Evolutionary conservation across 2,888 invertebrate species (phyloP), one percentile per base, ranked within the genome.

Genomic region (Entomobrya proxima): DNA sequence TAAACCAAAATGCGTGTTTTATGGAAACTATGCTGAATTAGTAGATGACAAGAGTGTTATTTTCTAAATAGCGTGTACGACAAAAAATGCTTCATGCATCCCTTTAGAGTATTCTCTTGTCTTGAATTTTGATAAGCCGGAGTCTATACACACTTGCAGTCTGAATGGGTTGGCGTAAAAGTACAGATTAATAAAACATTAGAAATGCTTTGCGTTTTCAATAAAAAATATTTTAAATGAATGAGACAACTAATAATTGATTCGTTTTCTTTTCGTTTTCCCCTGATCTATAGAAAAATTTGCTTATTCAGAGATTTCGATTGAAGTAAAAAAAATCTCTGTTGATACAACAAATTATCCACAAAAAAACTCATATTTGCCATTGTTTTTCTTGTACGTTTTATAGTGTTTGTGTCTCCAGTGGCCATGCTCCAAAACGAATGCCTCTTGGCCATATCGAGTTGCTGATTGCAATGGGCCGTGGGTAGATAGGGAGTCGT

Each of bases 1-100:
- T 37, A 44, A 55, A 32, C 37, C 37, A 76, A 37, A 74, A 55
- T 47, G 47, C 50, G 50, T 74, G 74, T 74, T 74, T 74, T 74
- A 47, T 50, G 50, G 32, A 74, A 74, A 74, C 2, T 30, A 30
- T n/a, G 47, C 50, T 74, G 50, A 50, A 50, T 74, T 74, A 74
- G 30, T 69, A 24, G 67, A 69, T 69, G 67, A 30, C 27, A 47
- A 44, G 15, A 72, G 72, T 15, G 30, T 47, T 47, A 72, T 47
- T 72, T 44, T 72, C 24, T 44, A 27, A 72, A 44, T 67, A 72
- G 30, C 13, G 47, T 15, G 15, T n/a, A 69, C 74, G 32, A 40
- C 3, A 30, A 9, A 15, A 18, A 18, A 37, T 15, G 32, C n/a
- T 11, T 74, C 44, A n/a, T 11, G 32, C 9, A n/a, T 72, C 7